These are phyloP conservation scores for Tiliacea aurago DNA, from an alignment of 2,888 invertebrate species.

Conservation along the genomic window DNA sequence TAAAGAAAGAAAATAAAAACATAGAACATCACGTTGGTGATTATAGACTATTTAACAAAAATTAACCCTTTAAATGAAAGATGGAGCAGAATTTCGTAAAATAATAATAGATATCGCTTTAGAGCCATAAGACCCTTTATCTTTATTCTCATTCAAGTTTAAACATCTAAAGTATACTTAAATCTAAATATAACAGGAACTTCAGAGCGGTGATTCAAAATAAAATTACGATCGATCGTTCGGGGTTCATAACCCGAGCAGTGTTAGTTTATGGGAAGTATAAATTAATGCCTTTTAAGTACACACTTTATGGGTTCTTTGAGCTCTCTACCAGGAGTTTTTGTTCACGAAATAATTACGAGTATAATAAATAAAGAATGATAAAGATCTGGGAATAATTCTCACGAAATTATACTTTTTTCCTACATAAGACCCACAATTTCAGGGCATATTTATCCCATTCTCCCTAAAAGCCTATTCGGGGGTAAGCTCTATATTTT, in stretches of 20 bases:
- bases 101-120: constrained; percentile 30
- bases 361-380: constrained; percentile 10
- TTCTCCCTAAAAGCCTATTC: constrained; percentile 57
- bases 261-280: constrained; percentile 48
- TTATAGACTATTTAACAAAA: background rate
- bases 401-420: constrained; percentile 22
- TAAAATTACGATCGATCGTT: constrained; percentile 61
- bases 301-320: constrained; percentile 45
- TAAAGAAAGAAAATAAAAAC: background rate
- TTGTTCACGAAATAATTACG: constrained; percentile 32
- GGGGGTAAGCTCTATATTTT: constrained; percentile 60
- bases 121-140: constrained; percentile 20
- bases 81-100: background rate
- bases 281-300: constrained; percentile 48
- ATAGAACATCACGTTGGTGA: background rate
- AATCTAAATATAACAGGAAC: constrained; percentile 52
- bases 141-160: constrained; percentile 28
- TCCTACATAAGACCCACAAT: constrained; percentile 39
- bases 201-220: constrained; percentile 49
- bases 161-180: constrained; percentile 38
- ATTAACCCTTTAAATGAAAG: background rate
- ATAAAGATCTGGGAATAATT: constrained; percentile 24
- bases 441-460: constrained; percentile 46
- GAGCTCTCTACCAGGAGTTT: constrained; percentile 38
- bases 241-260: constrained; percentile 52